Percentiles rank a stretch among this genome's conserved stretches.
These are phyloP conservation scores for Pelecanus crispus DNA, from an alignment of 2,113 vertebrate species.

Conservation along the genomic window DNA sequence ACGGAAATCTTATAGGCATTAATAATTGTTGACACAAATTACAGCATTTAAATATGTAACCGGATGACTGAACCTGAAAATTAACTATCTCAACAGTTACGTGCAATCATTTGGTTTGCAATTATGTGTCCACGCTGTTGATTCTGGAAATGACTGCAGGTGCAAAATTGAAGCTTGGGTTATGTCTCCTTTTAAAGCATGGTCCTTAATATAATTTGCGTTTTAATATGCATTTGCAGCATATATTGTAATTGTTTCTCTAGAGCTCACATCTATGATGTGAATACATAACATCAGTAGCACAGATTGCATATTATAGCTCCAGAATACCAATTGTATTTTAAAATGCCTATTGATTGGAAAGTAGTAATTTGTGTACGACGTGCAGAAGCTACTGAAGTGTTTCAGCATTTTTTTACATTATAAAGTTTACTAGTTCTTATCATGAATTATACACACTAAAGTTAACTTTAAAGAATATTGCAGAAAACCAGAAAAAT, in stretches of 20 bases:
- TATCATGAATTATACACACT: background rate
- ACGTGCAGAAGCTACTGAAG: background rate
- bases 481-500: background rate
- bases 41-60: slow-evolving; percentile 8
- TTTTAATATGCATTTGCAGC: slow-evolving; percentile 22
- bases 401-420: background rate
- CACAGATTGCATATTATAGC: background rate
- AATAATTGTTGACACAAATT: background rate
- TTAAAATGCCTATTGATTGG: slow-evolving; percentile 18
- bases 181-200: slow-evolving; percentile 14
- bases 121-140: background rate
- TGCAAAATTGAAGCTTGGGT: slow-evolving; percentile 13
- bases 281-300: slow-evolving; percentile 16
- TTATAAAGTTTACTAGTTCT: background rate
- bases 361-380: background rate
- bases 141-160: slow-evolving; percentile 21
- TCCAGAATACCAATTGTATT: slow-evolving; percentile 8
- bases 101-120: background rate
- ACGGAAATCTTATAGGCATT: background rate
- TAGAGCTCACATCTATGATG: background rate
- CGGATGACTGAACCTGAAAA: slow-evolving; percentile 22
- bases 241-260: slow-evolving; percentile 8
- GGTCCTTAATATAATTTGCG: background rate
- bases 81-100: background rate
- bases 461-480: background rate